Evolutionary conservation across 2,888 invertebrate species (phyloP), one percentile per base, ranked within the genome.

Genomic region (Gnatocerus cornutus): DNA sequence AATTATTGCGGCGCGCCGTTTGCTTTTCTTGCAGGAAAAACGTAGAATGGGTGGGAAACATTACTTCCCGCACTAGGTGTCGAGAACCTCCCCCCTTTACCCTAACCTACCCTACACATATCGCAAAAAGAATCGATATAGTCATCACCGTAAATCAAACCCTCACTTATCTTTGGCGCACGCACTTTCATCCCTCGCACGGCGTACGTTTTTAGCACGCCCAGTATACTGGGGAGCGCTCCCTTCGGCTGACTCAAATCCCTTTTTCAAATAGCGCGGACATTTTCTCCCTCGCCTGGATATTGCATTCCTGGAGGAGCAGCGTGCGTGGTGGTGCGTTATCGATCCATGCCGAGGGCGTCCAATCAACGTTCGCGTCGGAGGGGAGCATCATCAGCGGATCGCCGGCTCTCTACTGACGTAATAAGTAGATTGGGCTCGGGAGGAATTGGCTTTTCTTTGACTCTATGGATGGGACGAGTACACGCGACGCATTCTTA

Each of bases 91-190:
- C n/a, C n/a, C n/a, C n/a, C n/a, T n/a, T n/a, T n/a, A 59, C 68
- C 68, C 48, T 69, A 43, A 69, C 68, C 58, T 68, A 68, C 9
- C 52, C 33, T 52, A 63, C 50, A 1, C 46, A 68, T 68, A 72
- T 69, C 68, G 69, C 62, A 66, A 33, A 39, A 67, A 58, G 62
- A 75, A 78, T 78, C 77, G 76, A 78, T 79, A 74, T 75, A 77
- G 77, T 77, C 77, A 79, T 78, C 77, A 76, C 70, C 74, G 76
- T 79, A 78, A 79, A 79, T 79, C 79, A 78, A 78, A 79, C 77
- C 78, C 76, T 75, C 76, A 74, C 74, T 77, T 78, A 77, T 56
- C 27, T 59, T 37, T 65, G 33, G 62, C 59, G 59, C 66, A 56
- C 71, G 55, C 71, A 56, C 61, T 16, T 29, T 7, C 12, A n/a